These are phyloP conservation scores for Oxyura jamaicensis DNA, from an alignment of 2,113 vertebrate species.

Conservation along the genomic window DNA sequence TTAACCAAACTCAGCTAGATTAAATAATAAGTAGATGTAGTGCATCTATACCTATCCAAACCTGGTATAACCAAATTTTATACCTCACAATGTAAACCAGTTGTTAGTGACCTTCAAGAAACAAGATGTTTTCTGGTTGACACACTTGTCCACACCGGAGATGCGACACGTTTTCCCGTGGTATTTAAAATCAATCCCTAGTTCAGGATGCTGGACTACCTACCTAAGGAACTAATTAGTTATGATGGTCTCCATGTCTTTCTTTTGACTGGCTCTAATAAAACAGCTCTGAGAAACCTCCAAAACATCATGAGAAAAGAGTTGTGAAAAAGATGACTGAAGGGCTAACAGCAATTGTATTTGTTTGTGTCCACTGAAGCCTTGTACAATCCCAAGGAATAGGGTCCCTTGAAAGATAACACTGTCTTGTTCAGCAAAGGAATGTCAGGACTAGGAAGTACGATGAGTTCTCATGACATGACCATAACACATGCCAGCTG, in stretches of 20 bases:
- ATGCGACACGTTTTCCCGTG: background rate
- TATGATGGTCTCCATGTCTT: background rate
- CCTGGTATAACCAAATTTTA: background rate
- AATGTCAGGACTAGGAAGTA: background rate
- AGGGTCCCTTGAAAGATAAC: background rate
- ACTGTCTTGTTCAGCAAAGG: background rate
- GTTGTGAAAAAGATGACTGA: background rate
- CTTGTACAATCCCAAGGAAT: background rate
- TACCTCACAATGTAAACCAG: background rate
- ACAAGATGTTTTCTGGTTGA: background rate
- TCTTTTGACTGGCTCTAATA: background rate
- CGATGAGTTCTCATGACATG: background rate
- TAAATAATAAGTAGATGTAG: conserved; percentile 17
- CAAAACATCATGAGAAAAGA: background rate
- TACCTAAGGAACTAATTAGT: background rate
- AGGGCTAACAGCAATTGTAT: fast-evolving
- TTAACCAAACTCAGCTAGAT: conserved; percentile 24
- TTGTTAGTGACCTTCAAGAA: background rate
- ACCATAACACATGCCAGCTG: conserved; percentile 18
- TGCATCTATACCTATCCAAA: background rate
- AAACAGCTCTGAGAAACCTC: background rate
- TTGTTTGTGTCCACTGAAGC: background rate
- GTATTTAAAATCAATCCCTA: background rate
- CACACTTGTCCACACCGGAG: background rate
- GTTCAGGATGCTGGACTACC: background rate